phyloP scores from a whole-genome alignment of 2,113 vertebrate genomes.

The Garra rufa region DNA sequence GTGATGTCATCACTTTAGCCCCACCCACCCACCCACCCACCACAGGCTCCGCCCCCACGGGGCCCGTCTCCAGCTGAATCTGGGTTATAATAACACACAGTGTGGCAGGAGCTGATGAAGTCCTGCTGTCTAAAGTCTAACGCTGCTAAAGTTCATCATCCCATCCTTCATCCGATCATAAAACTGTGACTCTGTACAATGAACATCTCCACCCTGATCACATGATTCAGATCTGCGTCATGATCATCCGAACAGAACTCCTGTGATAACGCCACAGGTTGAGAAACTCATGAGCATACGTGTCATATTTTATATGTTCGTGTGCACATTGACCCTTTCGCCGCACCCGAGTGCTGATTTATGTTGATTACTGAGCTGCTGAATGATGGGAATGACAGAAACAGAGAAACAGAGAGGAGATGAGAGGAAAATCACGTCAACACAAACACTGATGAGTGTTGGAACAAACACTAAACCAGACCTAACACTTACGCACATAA shows the following conservation, averaged over 20 bases:
- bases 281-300: not conserved
- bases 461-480: not conserved
- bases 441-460: not conserved
- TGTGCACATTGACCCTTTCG: not conserved
- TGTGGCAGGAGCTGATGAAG: not conserved
- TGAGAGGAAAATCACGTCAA: no score
- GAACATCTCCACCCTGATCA: not conserved
- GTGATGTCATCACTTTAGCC: not conserved
- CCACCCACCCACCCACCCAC: not conserved
- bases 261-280: not conserved
- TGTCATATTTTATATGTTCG: not conserved
- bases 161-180: not conserved
- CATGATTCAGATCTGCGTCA: not conserved
- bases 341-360: not conserved
- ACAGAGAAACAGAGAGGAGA: not conserved
- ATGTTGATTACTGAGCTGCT: not conserved
- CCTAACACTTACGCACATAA: no score
- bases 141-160: not conserved
- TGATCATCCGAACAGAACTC: not conserved
- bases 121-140: not conserved
- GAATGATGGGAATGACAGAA: not conserved
- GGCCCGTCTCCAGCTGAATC: not conserved
- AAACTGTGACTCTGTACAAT: no score
- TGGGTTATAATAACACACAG: slow-evolving; percentile 27
- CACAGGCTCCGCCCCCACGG: not conserved